These are phyloP conservation scores for Argentina silus DNA, from an alignment of 2,797 vertebrate species.

Conservation along the genomic window DNA sequence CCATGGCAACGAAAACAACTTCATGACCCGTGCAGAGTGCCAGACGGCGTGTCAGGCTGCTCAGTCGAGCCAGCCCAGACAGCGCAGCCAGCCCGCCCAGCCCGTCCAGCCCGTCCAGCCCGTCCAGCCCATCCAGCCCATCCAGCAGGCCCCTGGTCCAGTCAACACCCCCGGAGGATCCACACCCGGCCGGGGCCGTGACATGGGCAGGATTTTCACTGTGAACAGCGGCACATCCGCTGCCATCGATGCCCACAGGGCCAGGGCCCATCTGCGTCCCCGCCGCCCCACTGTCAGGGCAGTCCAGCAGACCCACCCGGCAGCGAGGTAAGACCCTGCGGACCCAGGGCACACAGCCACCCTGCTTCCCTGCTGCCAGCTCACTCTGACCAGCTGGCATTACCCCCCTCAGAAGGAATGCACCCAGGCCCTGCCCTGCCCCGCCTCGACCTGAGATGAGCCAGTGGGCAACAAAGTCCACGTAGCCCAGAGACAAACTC, in stretches of 20 bases:
- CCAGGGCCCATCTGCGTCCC: constrained; percentile 36
- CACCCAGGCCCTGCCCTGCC: constrained; percentile 10
- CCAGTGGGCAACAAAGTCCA: constrained; percentile 17
- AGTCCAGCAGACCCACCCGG: constrained; percentile 63
- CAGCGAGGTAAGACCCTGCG: constrained; percentile 76
- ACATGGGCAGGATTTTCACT: constrained; percentile 62
- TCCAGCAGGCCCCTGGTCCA: constrained; percentile 6
- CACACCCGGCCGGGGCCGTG: constrained; percentile 28
- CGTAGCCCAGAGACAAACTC: neutral
- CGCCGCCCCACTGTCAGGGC: constrained; percentile 48
- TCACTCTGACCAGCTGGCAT: no score
- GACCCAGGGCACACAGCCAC: neutral
- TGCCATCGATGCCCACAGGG: constrained; percentile 63
- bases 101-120: neutral
- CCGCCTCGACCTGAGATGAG: constrained; percentile 33
- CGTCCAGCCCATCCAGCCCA: neutral
- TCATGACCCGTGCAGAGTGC: constrained; percentile 84
- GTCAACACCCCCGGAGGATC: constrained; percentile 4
- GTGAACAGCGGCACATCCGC: constrained; percentile 53
- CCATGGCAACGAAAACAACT: constrained; percentile 93
- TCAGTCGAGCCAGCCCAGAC: neutral
- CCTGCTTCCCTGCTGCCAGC: constrained; percentile 5
- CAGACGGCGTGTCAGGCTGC: constrained; percentile 73
- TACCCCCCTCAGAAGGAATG: constrained; percentile 37
- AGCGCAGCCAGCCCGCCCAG: neutral